Evolutionary conservation across 2,888 invertebrate species (phyloP).

Genomic region (Amphimallon solstitiale): DNA sequence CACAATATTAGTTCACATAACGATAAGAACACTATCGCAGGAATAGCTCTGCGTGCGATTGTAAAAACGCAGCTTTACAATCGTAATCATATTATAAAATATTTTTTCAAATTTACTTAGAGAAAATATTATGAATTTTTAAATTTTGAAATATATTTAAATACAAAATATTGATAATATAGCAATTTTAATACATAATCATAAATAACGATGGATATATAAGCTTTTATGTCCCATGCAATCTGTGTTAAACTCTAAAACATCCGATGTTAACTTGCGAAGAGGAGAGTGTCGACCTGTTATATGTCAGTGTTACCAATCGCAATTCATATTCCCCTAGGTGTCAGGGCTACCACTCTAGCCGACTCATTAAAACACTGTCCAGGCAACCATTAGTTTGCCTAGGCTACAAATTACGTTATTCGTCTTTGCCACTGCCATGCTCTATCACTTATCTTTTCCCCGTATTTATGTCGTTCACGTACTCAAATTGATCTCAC

Average conservation of each 20-base stretch:
- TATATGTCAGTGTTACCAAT: constrained; percentile 61
- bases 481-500: constrained; percentile 21
- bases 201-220: background rate
- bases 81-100: too few species aligned
- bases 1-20: too few species aligned
- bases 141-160: too few species aligned
- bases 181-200: too few species aligned
- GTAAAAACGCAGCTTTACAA: too few species aligned
- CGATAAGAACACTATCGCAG: too few species aligned
- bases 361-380: constrained; percentile 66
- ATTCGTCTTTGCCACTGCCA: constrained; percentile 63
- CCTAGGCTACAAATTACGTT: constrained; percentile 64
- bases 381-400: constrained; percentile 65
- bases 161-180: too few species aligned
- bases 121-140: too few species aligned
- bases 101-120: too few species aligned
- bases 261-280: constrained; percentile 33
- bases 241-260: constrained; percentile 25
- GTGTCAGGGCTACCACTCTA: constrained; percentile 61
- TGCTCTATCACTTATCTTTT: constrained; percentile 39
- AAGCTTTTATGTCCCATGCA: constrained; percentile 1
- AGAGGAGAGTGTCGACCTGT: constrained; percentile 42
- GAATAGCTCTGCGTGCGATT: too few species aligned
- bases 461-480: constrained; percentile 30
- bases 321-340: constrained; percentile 63